A percentile compares a stretch with the other conserved stretches of the same genome.
Evolutionary conservation across 1,140 invertebrate genomes (phyloP).

Genomic region (Lepidotrigona ventralis): DNA sequence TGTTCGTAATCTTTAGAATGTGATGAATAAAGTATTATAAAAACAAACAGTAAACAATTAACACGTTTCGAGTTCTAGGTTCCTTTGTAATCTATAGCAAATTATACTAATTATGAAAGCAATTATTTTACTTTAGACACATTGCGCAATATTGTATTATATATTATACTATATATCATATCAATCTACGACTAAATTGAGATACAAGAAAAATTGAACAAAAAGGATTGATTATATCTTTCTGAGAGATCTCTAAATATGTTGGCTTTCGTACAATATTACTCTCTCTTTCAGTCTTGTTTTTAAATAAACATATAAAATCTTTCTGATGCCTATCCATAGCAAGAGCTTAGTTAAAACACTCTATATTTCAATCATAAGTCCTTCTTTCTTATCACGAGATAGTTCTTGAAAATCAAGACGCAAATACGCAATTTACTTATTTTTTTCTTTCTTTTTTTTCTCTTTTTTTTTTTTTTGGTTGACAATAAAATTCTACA

Average conservation of each 20-base stretch:
- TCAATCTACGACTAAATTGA: slow-evolving; percentile 54
- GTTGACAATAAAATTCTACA: slow-evolving; percentile 41
- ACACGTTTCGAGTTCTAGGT: slow-evolving; percentile 26
- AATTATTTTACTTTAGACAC: slow-evolving; percentile 42
- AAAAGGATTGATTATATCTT: slow-evolving; percentile 50
- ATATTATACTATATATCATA: slow-evolving; percentile 48
- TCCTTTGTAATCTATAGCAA: slow-evolving; percentile 36
- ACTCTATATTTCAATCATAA: slow-evolving; percentile 46
- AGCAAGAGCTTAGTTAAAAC: slow-evolving; percentile 69
- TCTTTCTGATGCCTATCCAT: slow-evolving; percentile 74
- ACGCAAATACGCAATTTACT: slow-evolving; percentile 46
- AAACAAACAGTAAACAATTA: slow-evolving; percentile 37
- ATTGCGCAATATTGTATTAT: slow-evolving; percentile 46
- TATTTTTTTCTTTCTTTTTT: not conserved
- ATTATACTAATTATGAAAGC: slow-evolving; percentile 52
- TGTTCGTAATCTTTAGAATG: slow-evolving; percentile 35
- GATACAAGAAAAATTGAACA: slow-evolving; percentile 52
- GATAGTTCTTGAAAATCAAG: slow-evolving; percentile 45
- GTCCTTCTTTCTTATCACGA: slow-evolving; percentile 40
- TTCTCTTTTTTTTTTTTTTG: too few species aligned
- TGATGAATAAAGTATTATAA: slow-evolving; percentile 45
- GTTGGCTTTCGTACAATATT: slow-evolving; percentile 65
- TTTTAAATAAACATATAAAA: slow-evolving; percentile 76
- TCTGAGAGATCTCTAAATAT: slow-evolving; percentile 51
- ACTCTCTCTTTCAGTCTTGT: slow-evolving; percentile 74